A percentile compares a stretch with the other conserved stretches of the same genome.
phyloP scores from a whole-genome alignment of 1,140 invertebrate species.

The Dysdera silvatica region DNA sequence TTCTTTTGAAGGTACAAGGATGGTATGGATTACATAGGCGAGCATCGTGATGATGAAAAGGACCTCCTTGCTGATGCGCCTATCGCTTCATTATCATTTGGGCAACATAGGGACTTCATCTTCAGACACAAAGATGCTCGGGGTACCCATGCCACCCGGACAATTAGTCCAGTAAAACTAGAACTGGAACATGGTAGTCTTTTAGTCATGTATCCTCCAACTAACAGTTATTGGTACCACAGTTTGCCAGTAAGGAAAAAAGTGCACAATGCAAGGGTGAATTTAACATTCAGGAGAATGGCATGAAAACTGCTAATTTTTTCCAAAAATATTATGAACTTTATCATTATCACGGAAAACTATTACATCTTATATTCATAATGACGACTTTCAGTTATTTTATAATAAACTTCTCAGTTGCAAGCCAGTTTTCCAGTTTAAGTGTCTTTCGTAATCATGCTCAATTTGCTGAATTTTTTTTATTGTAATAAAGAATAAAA shows the following conservation, averaged over 20 bases:
- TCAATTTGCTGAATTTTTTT: too few relatives aligned
- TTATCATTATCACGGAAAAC: too few relatives aligned
- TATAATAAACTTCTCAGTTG: too few relatives aligned
- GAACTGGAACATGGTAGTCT: constrained; percentile 57
- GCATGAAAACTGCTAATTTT: background rate
- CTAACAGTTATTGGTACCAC: constrained; percentile 63
- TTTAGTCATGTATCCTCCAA: constrained; percentile 63
- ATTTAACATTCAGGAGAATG: constrained; percentile 57
- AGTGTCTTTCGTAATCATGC: too few relatives aligned
- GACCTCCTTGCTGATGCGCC: constrained; percentile 54
- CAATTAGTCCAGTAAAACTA: constrained; percentile 51
- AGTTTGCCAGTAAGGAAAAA: constrained; percentile 55
- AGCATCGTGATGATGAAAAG: constrained; percentile 62
- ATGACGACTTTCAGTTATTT: too few relatives aligned
- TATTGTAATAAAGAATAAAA: too few relatives aligned
- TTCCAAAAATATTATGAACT: background rate
- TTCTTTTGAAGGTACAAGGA: constrained; percentile 54
- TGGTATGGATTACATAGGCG: constrained; percentile 61
- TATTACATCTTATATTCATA: too few relatives aligned
- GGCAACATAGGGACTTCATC: constrained; percentile 57
- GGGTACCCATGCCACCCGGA: constrained; percentile 37
- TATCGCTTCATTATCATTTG: constrained; percentile 61
- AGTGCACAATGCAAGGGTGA: constrained; percentile 52
- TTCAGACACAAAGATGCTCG: constrained; percentile 55
- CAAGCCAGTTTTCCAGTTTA: too few relatives aligned